phyloP scores from a whole-genome alignment of 2,797 vertebrate genomes.

The Micropoecilia bifurca region DNA sequence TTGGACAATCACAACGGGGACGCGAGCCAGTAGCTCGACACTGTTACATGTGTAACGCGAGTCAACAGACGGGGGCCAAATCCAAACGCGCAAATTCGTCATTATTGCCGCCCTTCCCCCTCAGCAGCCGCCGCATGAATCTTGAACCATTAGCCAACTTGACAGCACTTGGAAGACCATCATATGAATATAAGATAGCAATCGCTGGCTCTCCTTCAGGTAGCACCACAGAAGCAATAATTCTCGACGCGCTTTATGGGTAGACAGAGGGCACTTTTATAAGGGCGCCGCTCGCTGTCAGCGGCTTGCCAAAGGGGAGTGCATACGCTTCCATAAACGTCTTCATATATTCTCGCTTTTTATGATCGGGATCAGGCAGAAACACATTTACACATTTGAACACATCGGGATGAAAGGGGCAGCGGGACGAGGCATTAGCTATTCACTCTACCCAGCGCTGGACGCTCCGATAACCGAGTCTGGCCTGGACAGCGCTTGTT shows the following conservation, averaged over 20 bases:
- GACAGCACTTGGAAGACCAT: slow-evolving; percentile 59
- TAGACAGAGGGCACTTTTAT: slow-evolving; percentile 68
- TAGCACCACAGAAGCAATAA: slow-evolving; percentile 63
- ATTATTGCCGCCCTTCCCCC: slow-evolving; percentile 20
- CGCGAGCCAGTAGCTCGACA: slow-evolving; percentile 23
- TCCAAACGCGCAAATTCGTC: not conserved
- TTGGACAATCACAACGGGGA: slow-evolving; percentile 41
- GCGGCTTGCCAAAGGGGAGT: slow-evolving; percentile 65
- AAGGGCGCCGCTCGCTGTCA: slow-evolving; percentile 53
- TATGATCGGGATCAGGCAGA: slow-evolving; percentile 60
- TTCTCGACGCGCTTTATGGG: slow-evolving; percentile 65
- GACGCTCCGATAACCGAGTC: slow-evolving; percentile 7
- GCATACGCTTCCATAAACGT: slow-evolving; percentile 69
- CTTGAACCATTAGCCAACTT: slow-evolving; percentile 51
- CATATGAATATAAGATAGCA: slow-evolving; percentile 55
- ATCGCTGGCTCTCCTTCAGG: slow-evolving; percentile 62
- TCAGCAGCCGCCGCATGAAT: slow-evolving; percentile 29
- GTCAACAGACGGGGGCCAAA: slow-evolving; percentile 11
- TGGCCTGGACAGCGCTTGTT: slow-evolving; percentile 21
- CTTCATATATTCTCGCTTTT: slow-evolving; percentile 70
- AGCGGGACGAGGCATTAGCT: slow-evolving; percentile 26
- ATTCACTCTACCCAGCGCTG: slow-evolving; percentile 31
- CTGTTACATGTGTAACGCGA: slow-evolving; percentile 23
- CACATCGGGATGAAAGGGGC: slow-evolving; percentile 36
- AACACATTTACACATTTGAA: slow-evolving; percentile 44